Evolutionary conservation across 2,113 vertebrate species (phyloP), one percentile per base, ranked within the genome.

Genomic region (Ramphastos sulfuratus): DNA sequence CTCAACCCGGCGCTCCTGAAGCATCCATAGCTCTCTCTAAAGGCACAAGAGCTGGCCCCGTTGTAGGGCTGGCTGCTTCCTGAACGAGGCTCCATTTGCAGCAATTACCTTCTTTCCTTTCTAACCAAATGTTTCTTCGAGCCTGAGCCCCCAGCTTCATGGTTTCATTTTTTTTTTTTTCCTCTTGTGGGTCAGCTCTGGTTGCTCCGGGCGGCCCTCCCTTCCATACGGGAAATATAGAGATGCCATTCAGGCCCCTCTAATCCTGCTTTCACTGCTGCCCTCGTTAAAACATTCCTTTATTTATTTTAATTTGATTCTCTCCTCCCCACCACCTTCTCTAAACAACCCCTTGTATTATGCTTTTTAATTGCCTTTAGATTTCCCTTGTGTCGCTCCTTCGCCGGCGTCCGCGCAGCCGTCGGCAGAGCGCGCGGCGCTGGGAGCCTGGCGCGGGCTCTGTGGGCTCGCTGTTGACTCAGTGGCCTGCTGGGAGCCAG

Each of bases 251-350:
- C 96, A 95, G 90, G 86, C 82, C 70, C 85, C 84, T 94, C 85
- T 96, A 92, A 93, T 95, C 94, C 95, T 0, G 5, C 94, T 95
- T 95, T 94, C 91, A 89, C 87, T 94, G 94, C 91, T 91, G 88
- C 46, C 23, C 85, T 96, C 94, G 76, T 96, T 97, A 96, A 96
- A 95, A 96, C 90, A 92, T 89, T 93, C 96, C 92, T 94, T 89
- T 96, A 94, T 95, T 96, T 97, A 93, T 93, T 96, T 97, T 94
- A 94, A 96, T 96, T 96, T 96, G 91, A 95, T 91, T 96, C 94
- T 95, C 92, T 94, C 91, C 84, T 92, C 89, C 87, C 85, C 82
- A 42, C 82, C 91, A 96, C 95, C 96, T 95, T 96, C 93, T 85
- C 95, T 95, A 95, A 96, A 96, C 91, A 96, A 84, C 93, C 83